Evolutionary conservation across 2,888 invertebrate genomes (phyloP), one percentile per base, ranked within the genome.

Genomic region (Dasypogon diadema): DNA sequence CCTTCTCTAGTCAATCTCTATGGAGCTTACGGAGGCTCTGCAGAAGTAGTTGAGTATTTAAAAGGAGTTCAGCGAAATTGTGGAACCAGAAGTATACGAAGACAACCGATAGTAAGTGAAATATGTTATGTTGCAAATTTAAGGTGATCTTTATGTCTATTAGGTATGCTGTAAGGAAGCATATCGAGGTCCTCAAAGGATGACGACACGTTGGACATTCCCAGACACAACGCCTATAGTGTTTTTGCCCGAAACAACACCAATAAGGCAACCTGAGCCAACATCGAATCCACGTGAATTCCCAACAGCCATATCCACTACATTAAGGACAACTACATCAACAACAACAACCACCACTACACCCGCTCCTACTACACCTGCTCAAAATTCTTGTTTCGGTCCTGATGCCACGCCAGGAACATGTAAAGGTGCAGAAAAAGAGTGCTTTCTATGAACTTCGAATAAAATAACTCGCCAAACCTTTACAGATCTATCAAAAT

Each of bases 81-180:
- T 78, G 84, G 83, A 26, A 84, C 82, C 14, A 80, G 81, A 56
- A 83, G 74, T 60, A 8, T 82, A 1, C 81, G 83, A n/a, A 80
- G 83, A 8, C 84, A 85, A 80, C 85, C 86, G 5, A 79, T 86
- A 81, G 85, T 85, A 83, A 80, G n/a, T n/a, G n/a, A n/a, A n/a
- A n/a, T 60, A n/a, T 65, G 14, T 68, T 2, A 2, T 68, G 24
- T 26, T 26, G 55, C 14, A 26, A 26, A 56, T 26, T 2, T 10
- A 2, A 2, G 1, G 30, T 5, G 1, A 48, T 68, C 2, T 16
- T 18, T 26, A 14, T 22, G 16, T 5, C 5, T 42, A 56, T 12
- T 24, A 78, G 78, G 75, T 78, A 24, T 78, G 78, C 14, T 78
- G 78, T 42, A 26, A 34, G n/a, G 70, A 70, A 18, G 72, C 75